phyloP scores from a whole-genome alignment of 2,113 vertebrate genomes.

The Trichechus manatus region DNA sequence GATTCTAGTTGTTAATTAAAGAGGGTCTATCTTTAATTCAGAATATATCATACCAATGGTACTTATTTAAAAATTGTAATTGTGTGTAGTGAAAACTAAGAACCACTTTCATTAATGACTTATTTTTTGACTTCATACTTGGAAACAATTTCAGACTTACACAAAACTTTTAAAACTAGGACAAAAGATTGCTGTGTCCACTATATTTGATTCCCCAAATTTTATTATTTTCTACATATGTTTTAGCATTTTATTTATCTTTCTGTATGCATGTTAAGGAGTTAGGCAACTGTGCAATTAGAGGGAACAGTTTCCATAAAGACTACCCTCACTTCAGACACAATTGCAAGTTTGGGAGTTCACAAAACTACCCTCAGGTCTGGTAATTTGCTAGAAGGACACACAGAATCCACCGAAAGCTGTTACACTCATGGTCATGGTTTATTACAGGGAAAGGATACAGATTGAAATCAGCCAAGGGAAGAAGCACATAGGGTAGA shows the following conservation, averaged over 20 bases:
- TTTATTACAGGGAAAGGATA: neutral
- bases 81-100: neutral
- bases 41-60: neutral
- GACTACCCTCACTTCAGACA: neutral
- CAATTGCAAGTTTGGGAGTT: neutral
- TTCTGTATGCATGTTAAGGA: neutral
- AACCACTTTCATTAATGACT: neutral
- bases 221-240: neutral
- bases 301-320: neutral
- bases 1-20: conserved; percentile 3
- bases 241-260: neutral
- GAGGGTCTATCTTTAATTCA: neutral
- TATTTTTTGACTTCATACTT: neutral
- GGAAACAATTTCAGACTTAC: neutral
- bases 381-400: neutral
- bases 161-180: neutral
- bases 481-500: neutral
- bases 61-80: neutral
- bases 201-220: neutral
- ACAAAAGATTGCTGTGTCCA: neutral
- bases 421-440: neutral
- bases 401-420: neutral
- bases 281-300: neutral
- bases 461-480: neutral
- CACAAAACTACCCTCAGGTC: neutral